phyloP scores from a whole-genome alignment of 2,113 vertebrate genomes.

The Sisor rabdophorus region DNA sequence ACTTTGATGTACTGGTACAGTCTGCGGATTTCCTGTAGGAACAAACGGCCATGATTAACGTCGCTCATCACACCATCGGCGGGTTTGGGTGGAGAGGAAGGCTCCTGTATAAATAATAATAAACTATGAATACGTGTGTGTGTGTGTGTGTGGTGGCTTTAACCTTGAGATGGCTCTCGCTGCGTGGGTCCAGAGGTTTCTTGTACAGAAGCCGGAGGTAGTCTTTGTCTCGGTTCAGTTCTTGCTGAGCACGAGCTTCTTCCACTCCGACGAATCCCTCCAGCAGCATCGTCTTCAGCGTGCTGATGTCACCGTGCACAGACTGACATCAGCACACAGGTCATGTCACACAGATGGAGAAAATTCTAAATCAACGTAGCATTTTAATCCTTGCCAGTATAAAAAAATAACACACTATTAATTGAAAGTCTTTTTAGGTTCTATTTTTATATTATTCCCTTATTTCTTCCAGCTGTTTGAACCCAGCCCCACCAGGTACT shows the following conservation, averaged over 20 bases:
- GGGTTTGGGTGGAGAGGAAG: too few relatives aligned
- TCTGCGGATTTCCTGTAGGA: slow-evolving; percentile 83
- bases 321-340: slow-evolving; percentile 68
- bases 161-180: slow-evolving; percentile 92
- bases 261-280: slow-evolving; percentile 90
- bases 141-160: background rate
- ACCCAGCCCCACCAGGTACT: too few relatives aligned
- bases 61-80: too few relatives aligned
- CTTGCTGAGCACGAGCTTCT: slow-evolving; percentile 81
- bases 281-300: slow-evolving; percentile 84
- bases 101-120: too few relatives aligned
- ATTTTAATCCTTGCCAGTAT: too few relatives aligned
- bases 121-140: background rate
- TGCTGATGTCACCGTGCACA: slow-evolving; percentile 86
- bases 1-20: slow-evolving; percentile 90
- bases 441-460: background rate
- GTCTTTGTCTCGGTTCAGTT: slow-evolving; percentile 72
- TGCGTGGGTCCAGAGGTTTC: slow-evolving; percentile 89
- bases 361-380: background rate
- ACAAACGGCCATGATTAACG: background rate
- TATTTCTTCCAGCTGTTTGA: too few relatives aligned
- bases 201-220: slow-evolving; percentile 89
- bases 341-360: background rate
- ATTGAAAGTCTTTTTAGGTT: background rate
- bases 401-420: too few relatives aligned